A percentile compares a stretch with the other conserved stretches of the same genome.
These are phyloP conservation scores for Cryptus armator DNA, from an alignment of 2,888 invertebrate genomes.

Conservation along the genomic window DNA sequence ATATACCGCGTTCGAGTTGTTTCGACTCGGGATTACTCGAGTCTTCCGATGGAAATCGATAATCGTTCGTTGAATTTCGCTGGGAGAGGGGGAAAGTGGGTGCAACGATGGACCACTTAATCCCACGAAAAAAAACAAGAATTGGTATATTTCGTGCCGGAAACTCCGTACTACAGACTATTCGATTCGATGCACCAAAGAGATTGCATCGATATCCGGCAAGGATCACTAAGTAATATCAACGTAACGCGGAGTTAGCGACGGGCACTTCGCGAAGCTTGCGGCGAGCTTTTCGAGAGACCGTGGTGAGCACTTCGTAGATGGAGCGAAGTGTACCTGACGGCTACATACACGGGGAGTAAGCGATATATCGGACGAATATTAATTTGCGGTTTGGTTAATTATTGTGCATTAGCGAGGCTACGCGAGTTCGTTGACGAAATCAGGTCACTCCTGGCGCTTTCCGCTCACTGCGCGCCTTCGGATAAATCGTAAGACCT, in stretches of 20 bases:
- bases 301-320: not conserved
- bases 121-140: not conserved
- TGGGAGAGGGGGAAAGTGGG: not conserved
- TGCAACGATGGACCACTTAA: not conserved
- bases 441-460: slow-evolving; percentile 1
- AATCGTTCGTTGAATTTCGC: slow-evolving; percentile 39
- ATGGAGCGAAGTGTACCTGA: not conserved
- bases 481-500: not conserved
- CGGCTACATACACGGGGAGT: not conserved
- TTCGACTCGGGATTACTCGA: slow-evolving; percentile 7
- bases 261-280: not conserved
- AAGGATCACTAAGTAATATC: not conserved
- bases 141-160: not conserved
- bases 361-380: slow-evolving; percentile 14
- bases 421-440: not conserved
- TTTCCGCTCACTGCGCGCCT: not conserved
- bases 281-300: not conserved
- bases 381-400: slow-evolving; percentile 35
- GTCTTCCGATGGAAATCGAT: slow-evolving; percentile 32
- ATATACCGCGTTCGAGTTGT: slow-evolving; percentile 22
- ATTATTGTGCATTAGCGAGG: not conserved
- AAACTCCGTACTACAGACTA: not conserved
- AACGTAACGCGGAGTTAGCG: not conserved
- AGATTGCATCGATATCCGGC: not conserved
- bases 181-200: not conserved